Evolutionary conservation across 53 echinoderm and acorn worm genomes (phyloP), one percentile per base, ranked within the genome.

Genomic region (Arbacia lixula): DNA sequence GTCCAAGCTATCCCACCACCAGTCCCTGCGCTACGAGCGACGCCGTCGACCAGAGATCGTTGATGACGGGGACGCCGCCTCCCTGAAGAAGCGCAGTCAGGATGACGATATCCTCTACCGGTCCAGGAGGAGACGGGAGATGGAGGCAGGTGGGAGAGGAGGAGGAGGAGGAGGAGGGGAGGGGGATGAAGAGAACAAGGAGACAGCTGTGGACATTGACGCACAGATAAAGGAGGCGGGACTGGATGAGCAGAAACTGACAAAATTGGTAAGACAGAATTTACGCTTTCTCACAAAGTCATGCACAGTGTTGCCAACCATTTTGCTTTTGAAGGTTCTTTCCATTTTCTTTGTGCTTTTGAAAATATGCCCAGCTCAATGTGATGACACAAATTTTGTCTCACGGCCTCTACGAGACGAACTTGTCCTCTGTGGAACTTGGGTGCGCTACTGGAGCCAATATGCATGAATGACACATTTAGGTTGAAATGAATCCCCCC

Each of bases 51-150:
- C 60, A 8, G 60, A 57, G 39, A 40, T 41, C 6, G 60, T 60
- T 6, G 79, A 60, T 9, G 58, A 19, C 58, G 22, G 12, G 12
- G 14, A 8, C 8, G 14, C 46, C 46, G 46, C 8, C 46, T 2
- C 6, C 32, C 31, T 32, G 21, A 75, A 75, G 75, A 78, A 60
- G 41, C 76, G 21, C 17, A 78, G 79, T 40, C 79, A 78, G 61
- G 79, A 78, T 60, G 79, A 78, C 40, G 79, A 78, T 38, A 60
- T 78, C 79, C 39, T 78, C 10, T 78, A 78, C 41, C 79, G 79
- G 30, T 38, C 58, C 28, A 14, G 79, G 26, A 57, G 60, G 61
- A 78, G 60, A 27, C 28, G 79, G 35, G 79, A 78, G 79, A 78
- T 60, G 29, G 79, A 78, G 35, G 60, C 42, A 24, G 41, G 79